Base-by-base conservation (phyloP, 2,888 invertebrate species). In the Apamea anceps region DNA sequence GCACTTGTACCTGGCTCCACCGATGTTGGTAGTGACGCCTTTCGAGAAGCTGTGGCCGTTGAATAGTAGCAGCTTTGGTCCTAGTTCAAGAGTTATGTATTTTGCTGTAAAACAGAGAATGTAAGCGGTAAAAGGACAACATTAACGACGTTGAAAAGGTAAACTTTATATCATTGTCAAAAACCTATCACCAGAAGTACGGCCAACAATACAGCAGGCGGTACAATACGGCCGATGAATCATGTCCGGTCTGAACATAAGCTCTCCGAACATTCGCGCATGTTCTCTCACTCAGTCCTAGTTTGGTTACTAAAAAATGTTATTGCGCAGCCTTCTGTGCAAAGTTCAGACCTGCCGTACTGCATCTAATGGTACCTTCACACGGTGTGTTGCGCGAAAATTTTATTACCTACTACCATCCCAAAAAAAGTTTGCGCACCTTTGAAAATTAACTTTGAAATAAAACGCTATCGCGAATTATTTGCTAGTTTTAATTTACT, bases 401-500 rank as follows among this genome's bases (percentile, higher is more conserved):
- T 25, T 25, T 7, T 66, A 25, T 66, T 7, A n/a, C n/a, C n/a
- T n/a, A 72, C 42, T 42, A 13, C 21, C 15, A 66, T 68, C 10
- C 10, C 25, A 32, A 32, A 51, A 51, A 32, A 13, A 5, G 8
- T 8, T 75, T 25, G 21, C 28, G 2, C 7, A 18, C 10, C 25
- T 6, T 32, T 18, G 8, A 45, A 6, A 32, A 18, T 4, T 10
- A 48, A 2, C 32, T 45, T 48, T 42, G 18, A 66, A 80, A 67
- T 80, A 75, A 80, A 80, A 80, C 73, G 80, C 82, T 18, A 6
- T 45, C n/a, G 77, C 76, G 45, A 5, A 54, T 45, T 76, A 48
- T 62, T 75, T 68, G n/a, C 15, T 51, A 25, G 1, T 54, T 71
- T 71, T 71, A 71, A 25, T 37, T 71, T 32, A 32, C 15, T 32